Evolutionary conservation across 2,113 vertebrate species (phyloP).

Genomic region (Eubucco bourcierii): DNA sequence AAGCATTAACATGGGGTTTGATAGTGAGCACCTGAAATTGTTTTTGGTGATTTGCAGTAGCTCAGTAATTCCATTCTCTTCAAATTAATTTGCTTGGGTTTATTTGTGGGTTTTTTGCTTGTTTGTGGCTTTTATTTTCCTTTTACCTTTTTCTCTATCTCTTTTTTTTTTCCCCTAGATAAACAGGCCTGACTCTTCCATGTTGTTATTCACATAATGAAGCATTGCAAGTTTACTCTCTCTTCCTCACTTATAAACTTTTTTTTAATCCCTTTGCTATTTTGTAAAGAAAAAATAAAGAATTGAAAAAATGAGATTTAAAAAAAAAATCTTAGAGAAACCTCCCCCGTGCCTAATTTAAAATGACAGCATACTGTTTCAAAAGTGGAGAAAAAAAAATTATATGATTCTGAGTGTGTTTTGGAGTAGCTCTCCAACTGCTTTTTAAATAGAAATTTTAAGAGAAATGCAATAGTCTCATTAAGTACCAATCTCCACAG

Average conservation of each 20-base stretch:
- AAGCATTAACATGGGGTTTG: background rate
- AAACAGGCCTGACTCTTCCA: background rate
- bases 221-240: background rate
- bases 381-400: background rate
- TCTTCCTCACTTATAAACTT: background rate
- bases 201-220: background rate
- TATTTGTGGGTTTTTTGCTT: background rate
- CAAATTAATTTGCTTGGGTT: constrained; percentile 32
- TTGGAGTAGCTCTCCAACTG: background rate
- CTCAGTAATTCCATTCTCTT: constrained; percentile 1
- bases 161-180: background rate
- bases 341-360: background rate
- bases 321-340: background rate
- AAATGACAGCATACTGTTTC: background rate
- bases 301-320: background rate
- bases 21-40: background rate
- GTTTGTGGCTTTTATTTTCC: background rate
- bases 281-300: background rate
- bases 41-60: constrained; percentile 6
- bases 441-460: constrained; percentile 26
- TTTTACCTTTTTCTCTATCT: too few relatives aligned
- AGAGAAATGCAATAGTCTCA: background rate
- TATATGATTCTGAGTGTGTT: background rate
- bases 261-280: rapidly evolving
- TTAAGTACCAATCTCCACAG: background rate